Evolutionary conservation across 2,888 invertebrate genomes (phyloP), one percentile per base, ranked within the genome.

Genomic region (Lottia scabra): DNA sequence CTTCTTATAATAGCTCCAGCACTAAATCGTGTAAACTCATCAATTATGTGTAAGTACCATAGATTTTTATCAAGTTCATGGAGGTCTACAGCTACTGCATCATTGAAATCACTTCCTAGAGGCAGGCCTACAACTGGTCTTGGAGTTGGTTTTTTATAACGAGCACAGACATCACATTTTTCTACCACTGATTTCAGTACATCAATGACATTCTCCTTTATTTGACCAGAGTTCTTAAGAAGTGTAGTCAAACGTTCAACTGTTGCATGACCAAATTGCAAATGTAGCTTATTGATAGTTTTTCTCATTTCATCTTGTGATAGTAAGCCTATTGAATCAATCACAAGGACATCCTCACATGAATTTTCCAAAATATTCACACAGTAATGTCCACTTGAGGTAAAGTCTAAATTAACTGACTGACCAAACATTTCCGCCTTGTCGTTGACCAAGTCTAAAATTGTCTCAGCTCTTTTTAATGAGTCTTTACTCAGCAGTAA

Each of bases 381-480:
- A 65, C 75, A 75, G 27, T 73, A 73, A 23, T 75, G 73, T 44
- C 75, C 75, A 68, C 46, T 46, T 10, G 75, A 75, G 5, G 75
- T 73, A 16, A 62, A 66, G 16, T 73, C 46, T 13, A 75, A 44
- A 19, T 73, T n/a, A 63, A 75, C 70, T 38, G 62, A 46, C 27
- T 72, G 26, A 6, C 38, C n/a, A 63, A 75, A 70, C 75, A 73
- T 73, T 13, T 64, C 44, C 0, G 65, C 72, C 48, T 75, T 68
- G 63, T 75, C 75, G 38, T 65, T 65, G 19, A 4, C 46, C 30
- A 72, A 46, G 23, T 72, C 68, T 13, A 72, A 12, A 2, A 72
- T 66, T 63, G 75, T 67, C 16, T 48, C 69, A 6, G 72, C 75
- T 23, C 43, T 63, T 64, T 75, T 72, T 46, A 75, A 26, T 16